Percentiles rank a stretch among this genome's conserved stretches.
Conservation (phyloP, 2,888 invertebrate species). For the Trichogramma dendrolimi region DNA sequence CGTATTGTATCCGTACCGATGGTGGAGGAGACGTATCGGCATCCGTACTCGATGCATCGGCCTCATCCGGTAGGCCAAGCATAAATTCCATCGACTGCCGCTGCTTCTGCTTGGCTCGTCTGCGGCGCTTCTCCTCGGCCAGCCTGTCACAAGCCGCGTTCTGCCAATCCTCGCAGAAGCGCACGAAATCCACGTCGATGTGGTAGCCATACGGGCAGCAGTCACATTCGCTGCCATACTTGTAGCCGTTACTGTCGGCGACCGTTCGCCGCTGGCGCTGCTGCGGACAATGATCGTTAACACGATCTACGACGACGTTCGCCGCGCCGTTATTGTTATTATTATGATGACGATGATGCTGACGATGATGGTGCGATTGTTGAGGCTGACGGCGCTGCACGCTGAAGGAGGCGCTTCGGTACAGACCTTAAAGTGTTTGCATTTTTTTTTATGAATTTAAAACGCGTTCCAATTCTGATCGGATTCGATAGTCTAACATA, state of each 20-base stretch:
- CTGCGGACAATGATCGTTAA: background rate
- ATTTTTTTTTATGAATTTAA: too few species aligned
- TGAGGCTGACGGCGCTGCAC: too few species aligned
- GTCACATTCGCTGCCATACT: constrained; percentile 56
- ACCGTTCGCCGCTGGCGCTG: background rate
- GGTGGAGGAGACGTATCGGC: background rate
- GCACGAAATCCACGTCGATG: constrained; percentile 84
- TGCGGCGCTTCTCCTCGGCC: constrained; percentile 52
- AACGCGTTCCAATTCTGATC: too few species aligned
- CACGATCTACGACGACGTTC: too few species aligned
- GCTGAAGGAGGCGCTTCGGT: too few species aligned
- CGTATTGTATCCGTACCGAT: background rate
- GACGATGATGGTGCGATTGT: too few species aligned
- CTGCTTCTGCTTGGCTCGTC: constrained; percentile 68
- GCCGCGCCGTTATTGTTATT: too few species aligned
- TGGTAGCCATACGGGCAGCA: constrained; percentile 91
- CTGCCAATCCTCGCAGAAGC: constrained; percentile 67
- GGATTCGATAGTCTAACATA: too few species aligned
- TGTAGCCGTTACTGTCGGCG: background rate
- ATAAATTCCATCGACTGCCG: constrained; percentile 79
- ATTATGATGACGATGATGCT: too few species aligned
- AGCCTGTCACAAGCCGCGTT: constrained; percentile 54
- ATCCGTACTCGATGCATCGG: background rate
- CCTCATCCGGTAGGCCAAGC: constrained; percentile 53
- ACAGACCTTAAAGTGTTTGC: too few species aligned